phyloP scores from a whole-genome alignment of 2,888 invertebrate species.

The Thysanoteuthis rhombus region DNA sequence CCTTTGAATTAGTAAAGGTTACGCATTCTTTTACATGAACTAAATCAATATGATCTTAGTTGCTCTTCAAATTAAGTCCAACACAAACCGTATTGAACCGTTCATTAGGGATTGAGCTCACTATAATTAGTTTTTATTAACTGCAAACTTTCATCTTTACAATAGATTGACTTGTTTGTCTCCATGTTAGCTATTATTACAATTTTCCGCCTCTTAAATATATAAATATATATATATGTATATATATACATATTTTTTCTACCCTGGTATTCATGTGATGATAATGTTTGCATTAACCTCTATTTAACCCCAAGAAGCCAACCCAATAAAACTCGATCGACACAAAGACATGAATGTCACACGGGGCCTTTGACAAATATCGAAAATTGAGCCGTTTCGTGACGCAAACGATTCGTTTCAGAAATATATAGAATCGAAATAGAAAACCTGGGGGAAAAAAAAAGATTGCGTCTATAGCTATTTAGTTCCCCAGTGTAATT shows the following conservation, averaged over 20 bases:
- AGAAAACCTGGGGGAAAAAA: neutral
- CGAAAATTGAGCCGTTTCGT: neutral
- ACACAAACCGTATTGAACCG: too few species aligned
- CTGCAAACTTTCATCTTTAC: neutral
- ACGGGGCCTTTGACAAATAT: neutral
- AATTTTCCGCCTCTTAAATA: neutral
- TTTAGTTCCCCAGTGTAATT: neutral
- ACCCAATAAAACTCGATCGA: neutral
- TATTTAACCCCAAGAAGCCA: neutral
- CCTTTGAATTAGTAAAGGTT: too few species aligned
- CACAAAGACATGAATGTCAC: neutral
- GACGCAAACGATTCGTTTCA: neutral
- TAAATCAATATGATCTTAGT: too few species aligned
- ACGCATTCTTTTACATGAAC: too few species aligned
- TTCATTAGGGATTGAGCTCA: too few species aligned
- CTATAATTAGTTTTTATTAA: too few species aligned
- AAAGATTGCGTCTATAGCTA: neutral
- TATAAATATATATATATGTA: neutral
- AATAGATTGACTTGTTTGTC: neutral
- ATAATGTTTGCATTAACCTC: neutral
- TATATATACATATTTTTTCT: neutral
- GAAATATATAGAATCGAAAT: neutral
- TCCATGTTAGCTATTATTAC: neutral
- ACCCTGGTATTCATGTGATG: neutral
- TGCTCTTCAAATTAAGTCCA: too few species aligned